phyloP scores from a whole-genome alignment of 2,113 vertebrate genomes.

The Microcebus jonahi region DNA sequence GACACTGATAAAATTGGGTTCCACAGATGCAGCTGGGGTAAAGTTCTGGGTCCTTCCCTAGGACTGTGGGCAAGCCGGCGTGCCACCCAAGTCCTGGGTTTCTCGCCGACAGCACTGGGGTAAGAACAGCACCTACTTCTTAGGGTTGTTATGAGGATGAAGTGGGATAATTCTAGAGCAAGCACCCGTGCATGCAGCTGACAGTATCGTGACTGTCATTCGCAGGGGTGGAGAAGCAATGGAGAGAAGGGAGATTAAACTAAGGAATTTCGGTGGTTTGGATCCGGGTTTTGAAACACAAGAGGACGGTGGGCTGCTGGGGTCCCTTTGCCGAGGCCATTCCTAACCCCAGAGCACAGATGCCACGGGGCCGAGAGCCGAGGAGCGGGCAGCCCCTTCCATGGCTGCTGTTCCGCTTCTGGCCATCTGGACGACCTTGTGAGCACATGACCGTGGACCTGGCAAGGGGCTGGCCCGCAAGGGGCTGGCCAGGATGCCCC shows the following conservation, averaged over 20 bases:
- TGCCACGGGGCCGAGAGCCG: background rate
- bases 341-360: background rate
- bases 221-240: background rate
- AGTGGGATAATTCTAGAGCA: background rate
- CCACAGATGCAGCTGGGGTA: background rate
- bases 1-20: background rate
- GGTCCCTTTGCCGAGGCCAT: background rate
- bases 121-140: background rate
- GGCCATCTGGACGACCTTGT: conserved; percentile 31
- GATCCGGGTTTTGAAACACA: background rate
- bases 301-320: background rate
- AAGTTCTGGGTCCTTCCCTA: background rate
- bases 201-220: background rate
- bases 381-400: too few relatives aligned
- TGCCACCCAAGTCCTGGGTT: too few relatives aligned
- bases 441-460: background rate
- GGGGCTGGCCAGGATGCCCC: background rate
- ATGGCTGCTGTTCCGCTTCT: background rate
- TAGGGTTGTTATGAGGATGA: background rate
- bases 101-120: background rate
- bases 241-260: background rate
- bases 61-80: background rate
- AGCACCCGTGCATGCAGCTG: too few relatives aligned
- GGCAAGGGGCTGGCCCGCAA: background rate
- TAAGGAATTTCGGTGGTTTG: background rate